phyloP scores from a whole-genome alignment of 2,113 vertebrate species.

The Oostethus manadensis region DNA sequence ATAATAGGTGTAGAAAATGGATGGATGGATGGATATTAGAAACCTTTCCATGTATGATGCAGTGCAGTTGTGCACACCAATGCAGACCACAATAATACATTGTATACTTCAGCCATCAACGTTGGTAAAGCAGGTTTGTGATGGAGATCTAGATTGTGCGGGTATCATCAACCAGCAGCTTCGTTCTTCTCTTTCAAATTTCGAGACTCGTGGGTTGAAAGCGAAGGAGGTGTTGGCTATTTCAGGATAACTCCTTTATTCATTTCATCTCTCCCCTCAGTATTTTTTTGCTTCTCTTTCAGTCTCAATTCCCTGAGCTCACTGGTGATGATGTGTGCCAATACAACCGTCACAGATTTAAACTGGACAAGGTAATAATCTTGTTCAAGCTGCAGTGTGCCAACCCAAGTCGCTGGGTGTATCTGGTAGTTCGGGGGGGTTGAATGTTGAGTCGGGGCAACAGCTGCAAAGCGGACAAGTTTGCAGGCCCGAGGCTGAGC shows the following conservation, averaged over 20 bases:
- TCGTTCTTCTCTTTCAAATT: neutral
- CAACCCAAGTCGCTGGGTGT: constrained; percentile 1
- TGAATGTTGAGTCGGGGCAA: constrained; percentile 22
- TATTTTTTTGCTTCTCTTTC: neutral
- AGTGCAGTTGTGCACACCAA: no score
- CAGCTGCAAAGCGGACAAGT: constrained; percentile 50
- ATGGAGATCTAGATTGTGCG: neutral
- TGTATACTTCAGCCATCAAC: no score
- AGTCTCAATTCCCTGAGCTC: neutral
- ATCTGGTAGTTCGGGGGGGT: constrained; percentile 1
- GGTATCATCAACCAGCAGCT: neutral
- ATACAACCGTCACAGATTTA: neutral
- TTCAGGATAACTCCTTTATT: neutral
- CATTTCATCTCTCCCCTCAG: neutral
- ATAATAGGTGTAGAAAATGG: no score
- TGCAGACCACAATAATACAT: no score
- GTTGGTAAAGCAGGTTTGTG: no score
- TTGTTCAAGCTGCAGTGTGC: constrained; percentile 2
- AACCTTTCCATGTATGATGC: no score
- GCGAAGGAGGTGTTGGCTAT: neutral
- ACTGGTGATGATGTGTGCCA: neutral
- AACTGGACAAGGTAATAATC: constrained; percentile 12
- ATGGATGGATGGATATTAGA: no score
- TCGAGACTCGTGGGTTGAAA: neutral
- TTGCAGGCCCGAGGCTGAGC: constrained; percentile 4